phyloP scores from a whole-genome alignment of 2,797 vertebrate species.

The Trichosurus vulpecula region DNA sequence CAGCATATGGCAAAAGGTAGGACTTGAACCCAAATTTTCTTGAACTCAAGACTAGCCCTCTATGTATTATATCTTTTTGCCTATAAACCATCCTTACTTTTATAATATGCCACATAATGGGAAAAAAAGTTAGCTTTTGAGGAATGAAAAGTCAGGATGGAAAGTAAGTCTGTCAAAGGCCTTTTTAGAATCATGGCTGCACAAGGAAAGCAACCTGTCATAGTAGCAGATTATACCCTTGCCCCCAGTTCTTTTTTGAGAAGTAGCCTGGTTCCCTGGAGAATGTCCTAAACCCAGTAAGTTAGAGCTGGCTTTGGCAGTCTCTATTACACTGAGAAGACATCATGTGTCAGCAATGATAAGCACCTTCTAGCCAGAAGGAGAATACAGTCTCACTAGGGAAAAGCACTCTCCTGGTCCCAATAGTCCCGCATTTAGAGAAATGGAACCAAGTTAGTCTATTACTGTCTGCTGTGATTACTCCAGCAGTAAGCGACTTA shows the following conservation, averaged over 20 bases:
- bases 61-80: background rate
- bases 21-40: background rate
- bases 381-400: background rate
- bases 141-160: background rate
- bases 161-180: background rate
- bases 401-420: background rate
- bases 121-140: background rate
- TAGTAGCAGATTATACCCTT: background rate
- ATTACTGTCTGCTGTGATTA: slow-evolving; percentile 12
- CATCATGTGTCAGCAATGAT: background rate
- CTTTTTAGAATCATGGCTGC: background rate
- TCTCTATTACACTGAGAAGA: background rate
- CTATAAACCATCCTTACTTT: background rate
- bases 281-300: background rate
- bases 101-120: background rate
- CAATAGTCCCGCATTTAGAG: background rate
- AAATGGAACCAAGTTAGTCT: background rate
- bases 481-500: background rate
- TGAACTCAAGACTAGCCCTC: background rate
- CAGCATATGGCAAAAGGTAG: background rate
- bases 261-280: background rate
- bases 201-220: background rate
- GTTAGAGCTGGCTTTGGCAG: background rate
- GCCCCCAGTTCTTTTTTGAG: background rate
- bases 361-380: slow-evolving; percentile 2